Evolutionary conservation across 2,113 vertebrate species (phyloP).

Genomic region (Aviceda subcristata): DNA sequence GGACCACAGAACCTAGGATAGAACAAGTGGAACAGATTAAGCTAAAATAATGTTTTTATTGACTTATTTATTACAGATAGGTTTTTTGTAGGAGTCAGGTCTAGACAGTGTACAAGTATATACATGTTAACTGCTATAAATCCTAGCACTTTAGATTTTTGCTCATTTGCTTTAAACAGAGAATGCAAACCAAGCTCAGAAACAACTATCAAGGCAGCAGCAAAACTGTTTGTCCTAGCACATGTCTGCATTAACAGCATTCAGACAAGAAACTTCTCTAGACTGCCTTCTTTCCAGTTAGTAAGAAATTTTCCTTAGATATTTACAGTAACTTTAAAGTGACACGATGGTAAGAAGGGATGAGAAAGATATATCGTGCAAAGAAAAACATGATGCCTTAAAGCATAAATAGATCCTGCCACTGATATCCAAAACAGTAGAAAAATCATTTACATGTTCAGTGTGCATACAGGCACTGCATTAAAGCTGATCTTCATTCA

Average conservation of each 20-base stretch:
- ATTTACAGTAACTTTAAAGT: background rate
- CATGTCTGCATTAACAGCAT: background rate
- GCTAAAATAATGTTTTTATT: background rate
- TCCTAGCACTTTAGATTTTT: background rate
- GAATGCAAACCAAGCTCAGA: background rate
- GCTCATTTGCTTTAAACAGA: background rate
- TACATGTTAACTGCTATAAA: background rate
- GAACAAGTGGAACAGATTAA: background rate
- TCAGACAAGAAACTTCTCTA: background rate
- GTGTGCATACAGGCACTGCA: background rate
- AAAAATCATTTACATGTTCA: background rate
- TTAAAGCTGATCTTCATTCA: background rate
- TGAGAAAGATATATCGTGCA: background rate
- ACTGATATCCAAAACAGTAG: background rate
- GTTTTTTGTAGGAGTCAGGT: background rate
- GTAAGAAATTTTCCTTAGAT: background rate
- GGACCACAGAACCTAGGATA: constrained; percentile 14
- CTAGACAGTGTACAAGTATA: background rate
- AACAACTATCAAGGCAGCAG: background rate
- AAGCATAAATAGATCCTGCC: background rate
- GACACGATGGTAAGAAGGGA: background rate
- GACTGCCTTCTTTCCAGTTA: background rate
- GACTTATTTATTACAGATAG: background rate
- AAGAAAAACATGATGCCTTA: background rate
- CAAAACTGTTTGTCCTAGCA: background rate